Evolutionary conservation across 2,888 invertebrate genomes (phyloP).

Genomic region (Aphodius granarius): DNA sequence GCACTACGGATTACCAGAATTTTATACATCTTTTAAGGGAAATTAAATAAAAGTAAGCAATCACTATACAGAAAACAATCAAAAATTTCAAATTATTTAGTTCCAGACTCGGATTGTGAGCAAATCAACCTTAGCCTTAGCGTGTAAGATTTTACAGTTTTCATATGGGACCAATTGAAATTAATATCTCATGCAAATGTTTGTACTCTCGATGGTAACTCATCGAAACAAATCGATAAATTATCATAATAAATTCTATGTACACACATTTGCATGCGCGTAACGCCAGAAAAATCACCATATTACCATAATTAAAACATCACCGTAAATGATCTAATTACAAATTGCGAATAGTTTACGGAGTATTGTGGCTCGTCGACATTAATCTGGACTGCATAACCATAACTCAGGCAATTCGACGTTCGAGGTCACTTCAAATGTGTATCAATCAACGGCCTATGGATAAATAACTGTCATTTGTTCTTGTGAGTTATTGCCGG

Average conservation of each 20-base stretch:
- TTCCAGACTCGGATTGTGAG: too few species aligned
- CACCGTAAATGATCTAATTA: constrained; percentile 25
- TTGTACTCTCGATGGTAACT: neutral
- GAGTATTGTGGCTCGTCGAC: constrained; percentile 24
- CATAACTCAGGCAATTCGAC: constrained; percentile 28
- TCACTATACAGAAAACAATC: too few species aligned
- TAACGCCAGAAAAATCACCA: neutral
- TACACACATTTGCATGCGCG: constrained; percentile 8
- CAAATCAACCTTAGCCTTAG: too few species aligned
- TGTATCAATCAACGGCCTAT: neutral
- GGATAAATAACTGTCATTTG: neutral
- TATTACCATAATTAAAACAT: constrained; percentile 33
- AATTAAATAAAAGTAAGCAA: too few species aligned
- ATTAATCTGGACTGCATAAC: constrained; percentile 29
- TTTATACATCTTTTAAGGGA: too few species aligned
- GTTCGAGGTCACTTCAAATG: neutral
- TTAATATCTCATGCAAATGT: neutral
- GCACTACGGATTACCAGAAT: too few species aligned
- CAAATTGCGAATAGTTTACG: constrained; percentile 31
- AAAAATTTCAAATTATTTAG: too few species aligned
- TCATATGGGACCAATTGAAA: too few species aligned
- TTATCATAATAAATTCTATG: constrained; percentile 15
- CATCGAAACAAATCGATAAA: neutral
- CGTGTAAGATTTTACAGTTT: too few species aligned
- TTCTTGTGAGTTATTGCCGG: neutral